A percentile compares a stretch with the other conserved stretches of the same genome.
phyloP scores from a whole-genome alignment of 2,113 vertebrate species.

The Halcyon malimbica region DNA sequence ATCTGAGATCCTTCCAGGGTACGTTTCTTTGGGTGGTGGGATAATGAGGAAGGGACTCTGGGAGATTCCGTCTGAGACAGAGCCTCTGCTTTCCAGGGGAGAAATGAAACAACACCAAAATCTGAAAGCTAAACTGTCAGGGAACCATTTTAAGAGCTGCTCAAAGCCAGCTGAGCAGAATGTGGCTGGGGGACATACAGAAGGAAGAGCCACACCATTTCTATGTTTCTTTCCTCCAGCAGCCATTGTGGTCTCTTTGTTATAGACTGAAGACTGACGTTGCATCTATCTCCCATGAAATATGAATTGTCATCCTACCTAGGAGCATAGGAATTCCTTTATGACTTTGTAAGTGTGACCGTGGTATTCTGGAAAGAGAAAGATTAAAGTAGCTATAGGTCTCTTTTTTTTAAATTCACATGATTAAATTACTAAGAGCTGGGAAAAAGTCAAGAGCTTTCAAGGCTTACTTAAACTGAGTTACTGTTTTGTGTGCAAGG shows the following conservation, averaged over 20 bases:
- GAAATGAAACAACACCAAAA: not conserved
- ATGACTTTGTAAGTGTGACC: not conserved
- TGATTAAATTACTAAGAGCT: not conserved
- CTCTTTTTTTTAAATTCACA: not conserved
- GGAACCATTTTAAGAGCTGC: not conserved
- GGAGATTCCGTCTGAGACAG: not conserved
- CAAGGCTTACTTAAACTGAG: not conserved
- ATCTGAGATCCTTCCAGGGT: not conserved
- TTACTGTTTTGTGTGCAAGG: not conserved
- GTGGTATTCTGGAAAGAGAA: not conserved
- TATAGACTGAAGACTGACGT: rapidly evolving
- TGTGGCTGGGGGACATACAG: not conserved
- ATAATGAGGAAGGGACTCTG: not conserved
- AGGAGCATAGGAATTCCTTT: not conserved
- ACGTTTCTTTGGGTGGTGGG: not conserved
- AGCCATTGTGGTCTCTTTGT: not conserved
- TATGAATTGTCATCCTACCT: not conserved
- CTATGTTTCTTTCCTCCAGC: not conserved
- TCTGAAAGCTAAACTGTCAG: not conserved
- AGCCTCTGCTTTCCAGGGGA: not conserved
- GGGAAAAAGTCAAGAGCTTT: not conserved
- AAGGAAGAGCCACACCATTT: not conserved
- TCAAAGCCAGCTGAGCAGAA: not conserved
- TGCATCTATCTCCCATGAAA: not conserved
- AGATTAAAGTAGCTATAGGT: not conserved